Conservation (phyloP, 2,888 invertebrate species). For the Eupithecia dodoneata region DNA sequence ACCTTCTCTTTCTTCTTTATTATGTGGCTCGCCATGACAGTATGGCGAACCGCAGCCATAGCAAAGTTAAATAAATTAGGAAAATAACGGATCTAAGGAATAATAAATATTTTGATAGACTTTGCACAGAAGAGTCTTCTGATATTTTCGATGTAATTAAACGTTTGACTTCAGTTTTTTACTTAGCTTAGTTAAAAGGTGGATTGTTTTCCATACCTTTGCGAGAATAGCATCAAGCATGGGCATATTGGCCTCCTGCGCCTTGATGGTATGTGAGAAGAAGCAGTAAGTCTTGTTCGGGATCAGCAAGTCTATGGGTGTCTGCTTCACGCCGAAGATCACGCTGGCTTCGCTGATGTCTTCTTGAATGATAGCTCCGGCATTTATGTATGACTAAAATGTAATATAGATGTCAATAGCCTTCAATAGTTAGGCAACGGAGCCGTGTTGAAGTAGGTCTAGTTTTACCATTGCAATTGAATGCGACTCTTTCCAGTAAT, state of each 20-base stretch:
- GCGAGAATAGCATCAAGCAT: constrained; percentile 97
- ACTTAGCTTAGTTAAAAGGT: not conserved
- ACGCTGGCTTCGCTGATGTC: constrained; percentile 98
- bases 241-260: constrained; percentile 99
- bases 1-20: not conserved
- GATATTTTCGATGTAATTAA: too few species aligned
- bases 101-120: too few species aligned
- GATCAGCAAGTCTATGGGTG: constrained; percentile 95
- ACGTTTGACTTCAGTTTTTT: too few species aligned
- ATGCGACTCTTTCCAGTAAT: too few species aligned
- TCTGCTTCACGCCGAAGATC: constrained; percentile 98
- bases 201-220: constrained; percentile 83
- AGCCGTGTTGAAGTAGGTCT: too few species aligned
- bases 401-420: not conserved
- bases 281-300: constrained; percentile 99
- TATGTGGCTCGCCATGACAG: not conserved
- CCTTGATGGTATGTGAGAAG: constrained; percentile 99
- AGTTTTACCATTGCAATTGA: too few species aligned
- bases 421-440: too few species aligned
- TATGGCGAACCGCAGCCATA: not conserved
- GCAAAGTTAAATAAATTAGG: too few species aligned
- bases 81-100: too few species aligned
- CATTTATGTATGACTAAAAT: constrained; percentile 92
- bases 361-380: constrained; percentile 97
- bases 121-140: too few species aligned